phyloP scores from a whole-genome alignment of 2,797 vertebrate genomes.

The Argya squamiceps region DNA sequence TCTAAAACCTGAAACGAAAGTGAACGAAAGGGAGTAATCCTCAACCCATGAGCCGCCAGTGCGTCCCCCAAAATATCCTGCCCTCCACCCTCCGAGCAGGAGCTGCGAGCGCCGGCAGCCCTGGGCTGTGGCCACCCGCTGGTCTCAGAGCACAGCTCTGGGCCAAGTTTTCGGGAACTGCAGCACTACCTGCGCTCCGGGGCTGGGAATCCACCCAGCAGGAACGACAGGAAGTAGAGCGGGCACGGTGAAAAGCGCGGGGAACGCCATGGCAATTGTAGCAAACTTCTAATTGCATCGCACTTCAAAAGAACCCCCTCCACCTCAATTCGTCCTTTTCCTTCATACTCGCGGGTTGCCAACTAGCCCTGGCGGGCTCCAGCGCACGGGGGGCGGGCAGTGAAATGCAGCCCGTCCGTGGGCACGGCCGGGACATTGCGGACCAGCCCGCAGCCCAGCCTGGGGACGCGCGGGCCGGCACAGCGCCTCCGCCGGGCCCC shows the following conservation, averaged over 20 bases:
- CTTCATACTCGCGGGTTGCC: rapidly evolving
- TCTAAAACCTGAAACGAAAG: not conserved
- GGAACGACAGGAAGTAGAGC: not conserved
- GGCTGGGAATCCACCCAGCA: not conserved
- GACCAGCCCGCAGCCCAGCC: rapidly evolving
- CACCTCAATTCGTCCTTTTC: not conserved
- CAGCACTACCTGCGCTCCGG: not conserved
- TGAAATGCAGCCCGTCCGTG: rapidly evolving
- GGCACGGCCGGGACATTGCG: rapidly evolving
- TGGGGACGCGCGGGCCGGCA: not conserved
- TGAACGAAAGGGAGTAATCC: not conserved
- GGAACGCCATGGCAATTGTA: not conserved
- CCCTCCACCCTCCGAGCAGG: not conserved
- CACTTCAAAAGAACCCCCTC: not conserved
- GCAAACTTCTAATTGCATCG: rapidly evolving
- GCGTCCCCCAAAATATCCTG: rapidly evolving
- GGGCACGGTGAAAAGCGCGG: rapidly evolving
- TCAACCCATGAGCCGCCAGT: rapidly evolving
- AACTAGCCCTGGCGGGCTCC: not conserved
- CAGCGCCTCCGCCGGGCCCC: not conserved
- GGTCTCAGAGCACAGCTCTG: not conserved
- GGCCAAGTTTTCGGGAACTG: not conserved
- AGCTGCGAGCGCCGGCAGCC: not conserved
- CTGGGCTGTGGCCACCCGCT: not conserved
- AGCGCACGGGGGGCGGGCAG: rapidly evolving